phyloP scores from a whole-genome alignment of 2,797 vertebrate species.

The Myotis vivesi region DNA sequence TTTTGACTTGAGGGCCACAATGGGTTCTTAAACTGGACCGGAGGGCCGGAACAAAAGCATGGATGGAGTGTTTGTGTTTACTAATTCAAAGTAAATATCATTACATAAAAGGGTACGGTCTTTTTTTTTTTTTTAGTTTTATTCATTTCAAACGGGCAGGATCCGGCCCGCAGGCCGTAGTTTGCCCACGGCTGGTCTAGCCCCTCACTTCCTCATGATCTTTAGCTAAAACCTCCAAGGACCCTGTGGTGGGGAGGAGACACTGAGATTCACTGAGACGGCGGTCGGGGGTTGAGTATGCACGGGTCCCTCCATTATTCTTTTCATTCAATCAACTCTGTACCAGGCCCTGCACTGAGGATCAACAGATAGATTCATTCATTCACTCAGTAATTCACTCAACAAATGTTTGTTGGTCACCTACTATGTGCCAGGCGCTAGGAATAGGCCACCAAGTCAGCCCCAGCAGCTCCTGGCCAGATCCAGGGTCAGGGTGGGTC shows the following conservation, averaged over 20 bases:
- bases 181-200: no score
- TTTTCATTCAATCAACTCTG: background rate
- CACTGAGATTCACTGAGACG: background rate
- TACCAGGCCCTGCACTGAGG: background rate
- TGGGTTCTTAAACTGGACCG: no score
- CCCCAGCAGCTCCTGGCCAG: background rate
- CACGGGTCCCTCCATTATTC: background rate
- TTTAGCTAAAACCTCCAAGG: background rate
- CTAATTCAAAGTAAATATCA: no score
- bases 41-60: no score
- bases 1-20: no score
- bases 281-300: background rate
- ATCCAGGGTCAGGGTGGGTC: background rate
- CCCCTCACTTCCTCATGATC: background rate
- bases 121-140: no score
- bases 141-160: no score
- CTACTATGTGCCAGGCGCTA: background rate
- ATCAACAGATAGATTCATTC: background rate
- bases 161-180: no score
- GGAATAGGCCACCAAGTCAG: background rate
- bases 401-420: no score
- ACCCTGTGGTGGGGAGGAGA: background rate
- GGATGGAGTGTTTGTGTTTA: no score
- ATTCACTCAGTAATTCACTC: background rate
- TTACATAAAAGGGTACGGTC: no score